Conservation (phyloP, 1,140 invertebrate genomes). For the Asobara japonica region DNA sequence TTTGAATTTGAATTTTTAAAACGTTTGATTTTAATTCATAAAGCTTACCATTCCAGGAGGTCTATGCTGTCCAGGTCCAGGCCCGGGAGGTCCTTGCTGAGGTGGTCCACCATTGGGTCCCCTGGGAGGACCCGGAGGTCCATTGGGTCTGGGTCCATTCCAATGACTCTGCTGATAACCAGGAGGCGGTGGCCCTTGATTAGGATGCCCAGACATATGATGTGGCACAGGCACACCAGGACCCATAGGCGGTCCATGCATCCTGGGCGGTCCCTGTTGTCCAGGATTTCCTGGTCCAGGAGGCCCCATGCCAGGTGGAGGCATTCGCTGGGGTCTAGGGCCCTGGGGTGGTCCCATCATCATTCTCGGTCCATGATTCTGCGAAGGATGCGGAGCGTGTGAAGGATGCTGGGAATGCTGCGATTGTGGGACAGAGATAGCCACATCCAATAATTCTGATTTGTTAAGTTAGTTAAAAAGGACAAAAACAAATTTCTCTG, state of each 20-base stretch:
- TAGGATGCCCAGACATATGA: constrained; percentile 65
- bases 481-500: too few species aligned
- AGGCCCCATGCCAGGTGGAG: constrained; percentile 74
- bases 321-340: constrained; percentile 71
- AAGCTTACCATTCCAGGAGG: constrained; percentile 75
- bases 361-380: constrained; percentile 72
- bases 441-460: too few species aligned
- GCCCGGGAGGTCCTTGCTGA: constrained; percentile 69
- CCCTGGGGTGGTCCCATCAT: constrained; percentile 75
- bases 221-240: constrained; percentile 65
- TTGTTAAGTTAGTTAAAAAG: too few species aligned
- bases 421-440: too few species aligned
- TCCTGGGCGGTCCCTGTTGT: constrained; percentile 66
- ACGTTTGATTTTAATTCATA: neutral
- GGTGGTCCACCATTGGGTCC: constrained; percentile 66
- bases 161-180: constrained; percentile 72
- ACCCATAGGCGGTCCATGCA: constrained; percentile 77
- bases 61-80: constrained; percentile 72
- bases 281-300: constrained; percentile 50
- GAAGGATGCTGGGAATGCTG: constrained; percentile 67
- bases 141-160: constrained; percentile 70
- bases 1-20: neutral
- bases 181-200: constrained; percentile 67
- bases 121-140: constrained; percentile 68
- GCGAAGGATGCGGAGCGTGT: constrained; percentile 68